Evolutionary conservation across 2,888 invertebrate species (phyloP).

Genomic region (Adineta ricciae): DNA sequence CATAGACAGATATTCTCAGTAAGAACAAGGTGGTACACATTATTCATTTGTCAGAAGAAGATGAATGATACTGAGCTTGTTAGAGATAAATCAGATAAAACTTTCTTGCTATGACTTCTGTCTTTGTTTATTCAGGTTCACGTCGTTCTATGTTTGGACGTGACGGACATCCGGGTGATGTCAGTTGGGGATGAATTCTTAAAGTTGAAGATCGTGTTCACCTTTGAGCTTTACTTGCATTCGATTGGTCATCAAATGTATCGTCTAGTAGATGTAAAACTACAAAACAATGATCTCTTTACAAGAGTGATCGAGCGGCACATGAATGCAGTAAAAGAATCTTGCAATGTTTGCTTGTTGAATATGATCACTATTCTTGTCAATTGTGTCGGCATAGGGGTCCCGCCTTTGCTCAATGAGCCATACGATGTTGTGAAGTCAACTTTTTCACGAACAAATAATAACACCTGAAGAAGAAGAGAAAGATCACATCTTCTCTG

Average conservation of each 20-base stretch:
- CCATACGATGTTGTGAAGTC: constrained; percentile 4
- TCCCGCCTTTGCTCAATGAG: constrained; percentile 9
- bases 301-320: constrained; percentile 15
- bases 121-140: background rate
- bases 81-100: constrained; percentile 13
- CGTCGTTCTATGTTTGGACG: background rate
- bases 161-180: background rate
- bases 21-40: constrained; percentile 13
- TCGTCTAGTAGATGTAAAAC: background rate
- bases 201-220: background rate
- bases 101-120: background rate
- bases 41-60: constrained; percentile 13
- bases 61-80: background rate
- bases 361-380: background rate
- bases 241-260: background rate
- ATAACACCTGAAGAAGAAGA: constrained; percentile 15
- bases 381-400: background rate
- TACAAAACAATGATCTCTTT: background rate
- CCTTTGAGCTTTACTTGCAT: background rate
- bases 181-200: background rate
- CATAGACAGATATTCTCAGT: background rate
- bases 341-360: background rate
- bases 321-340: background rate
- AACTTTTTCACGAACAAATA: constrained; percentile 7
- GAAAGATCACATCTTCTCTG: constrained; percentile 9